phyloP scores from a whole-genome alignment of 2,888 invertebrate species.

The Xanthorhoe spadicearia region DNA sequence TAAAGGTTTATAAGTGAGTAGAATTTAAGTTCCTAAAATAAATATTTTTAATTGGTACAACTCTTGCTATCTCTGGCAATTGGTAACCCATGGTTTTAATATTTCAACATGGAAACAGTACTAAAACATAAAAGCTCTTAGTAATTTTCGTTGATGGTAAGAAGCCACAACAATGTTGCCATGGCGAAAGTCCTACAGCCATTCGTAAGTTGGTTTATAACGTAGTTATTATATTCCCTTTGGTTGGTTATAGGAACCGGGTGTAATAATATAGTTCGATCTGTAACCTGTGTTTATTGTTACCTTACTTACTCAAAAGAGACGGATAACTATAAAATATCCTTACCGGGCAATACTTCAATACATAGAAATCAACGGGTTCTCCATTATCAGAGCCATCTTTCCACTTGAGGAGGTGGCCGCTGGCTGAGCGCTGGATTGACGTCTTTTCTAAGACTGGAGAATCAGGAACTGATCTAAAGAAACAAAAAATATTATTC shows the following conservation, averaged over 20 bases:
- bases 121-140: no score
- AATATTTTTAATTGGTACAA: not conserved
- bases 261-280: no score
- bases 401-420: constrained; percentile 64
- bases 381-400: constrained; percentile 64
- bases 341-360: constrained; percentile 71
- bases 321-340: not conserved
- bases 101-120: no score
- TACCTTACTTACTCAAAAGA: no score
- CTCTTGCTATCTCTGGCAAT: no score
- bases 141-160: constrained; percentile 8
- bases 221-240: no score
- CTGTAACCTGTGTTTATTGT: no score
- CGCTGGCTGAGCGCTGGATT: constrained; percentile 45
- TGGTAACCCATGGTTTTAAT: no score
- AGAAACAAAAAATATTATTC: not conserved
- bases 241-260: no score
- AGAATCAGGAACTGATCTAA: constrained; percentile 69
- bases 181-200: no score
- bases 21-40: not conserved
- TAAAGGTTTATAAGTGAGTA: not conserved
- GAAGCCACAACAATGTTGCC: no score
- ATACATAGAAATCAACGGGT: constrained; percentile 64
- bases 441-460: constrained; percentile 58
- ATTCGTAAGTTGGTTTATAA: no score